Conservation (phyloP, 2,113 vertebrate species). For the Nymphicus hollandicus region DNA sequence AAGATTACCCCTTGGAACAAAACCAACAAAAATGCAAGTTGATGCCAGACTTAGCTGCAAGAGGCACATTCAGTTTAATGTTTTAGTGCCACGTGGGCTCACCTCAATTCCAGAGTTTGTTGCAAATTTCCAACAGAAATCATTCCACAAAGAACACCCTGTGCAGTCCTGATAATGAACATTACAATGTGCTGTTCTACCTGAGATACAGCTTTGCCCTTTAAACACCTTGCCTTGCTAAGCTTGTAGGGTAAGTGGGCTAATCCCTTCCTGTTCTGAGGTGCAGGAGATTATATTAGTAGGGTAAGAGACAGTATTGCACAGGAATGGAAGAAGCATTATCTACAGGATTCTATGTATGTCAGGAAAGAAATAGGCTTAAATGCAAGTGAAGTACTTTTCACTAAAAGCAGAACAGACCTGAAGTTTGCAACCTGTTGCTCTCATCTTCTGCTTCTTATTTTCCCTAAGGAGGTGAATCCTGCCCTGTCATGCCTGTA, state of each 20-base stretch:
- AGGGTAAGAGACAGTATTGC: not conserved
- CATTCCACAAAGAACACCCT: not conserved
- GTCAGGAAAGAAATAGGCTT: not conserved
- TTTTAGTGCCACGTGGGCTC: not conserved
- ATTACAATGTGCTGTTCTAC: not conserved
- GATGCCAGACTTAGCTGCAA: not conserved
- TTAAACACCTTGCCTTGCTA: constrained; percentile 18
- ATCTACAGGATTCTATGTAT: not conserved
- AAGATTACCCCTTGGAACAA: not conserved
- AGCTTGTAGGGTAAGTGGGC: constrained; percentile 43
- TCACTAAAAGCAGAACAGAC: not conserved
- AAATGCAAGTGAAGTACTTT: not conserved
- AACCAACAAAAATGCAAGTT: not conserved
- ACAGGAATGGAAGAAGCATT: not conserved
- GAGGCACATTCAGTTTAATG: not conserved
- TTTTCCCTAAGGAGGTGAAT: not conserved
- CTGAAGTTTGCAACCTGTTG: not conserved
- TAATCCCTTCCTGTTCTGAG: constrained; percentile 53
- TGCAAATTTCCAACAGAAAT: not conserved
- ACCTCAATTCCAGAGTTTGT: accelerated
- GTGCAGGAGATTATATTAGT: not conserved
- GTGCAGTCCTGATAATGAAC: not conserved
- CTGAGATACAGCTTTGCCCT: constrained; percentile 34
- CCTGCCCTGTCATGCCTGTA: not conserved
- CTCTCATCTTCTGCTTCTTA: not conserved